A percentile compares a stretch with the other conserved stretches of the same genome.
Evolutionary conservation across 2,888 invertebrate species (phyloP).

Genomic region (Trilocha varians): DNA sequence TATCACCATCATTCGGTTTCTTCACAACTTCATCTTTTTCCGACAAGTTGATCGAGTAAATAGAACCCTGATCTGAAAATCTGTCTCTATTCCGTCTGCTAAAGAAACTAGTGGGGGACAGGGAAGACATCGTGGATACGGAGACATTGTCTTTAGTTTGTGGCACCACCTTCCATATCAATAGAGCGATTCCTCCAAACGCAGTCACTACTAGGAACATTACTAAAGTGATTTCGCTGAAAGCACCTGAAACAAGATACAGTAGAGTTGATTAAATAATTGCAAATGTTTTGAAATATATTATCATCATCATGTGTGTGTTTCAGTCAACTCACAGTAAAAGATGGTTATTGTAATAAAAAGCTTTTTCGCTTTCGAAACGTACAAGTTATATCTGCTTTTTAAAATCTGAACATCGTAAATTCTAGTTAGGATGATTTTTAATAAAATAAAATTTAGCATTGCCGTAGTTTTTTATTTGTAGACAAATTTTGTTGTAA

Average conservation of each 20-base stretch:
- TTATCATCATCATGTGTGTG: no score
- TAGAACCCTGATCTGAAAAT: constrained; percentile 61
- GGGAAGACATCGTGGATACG: constrained; percentile 51
- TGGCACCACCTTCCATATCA: constrained; percentile 72
- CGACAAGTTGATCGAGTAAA: constrained; percentile 64
- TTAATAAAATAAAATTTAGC: no score
- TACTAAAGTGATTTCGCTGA: constrained; percentile 64
- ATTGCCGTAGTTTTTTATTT: no score
- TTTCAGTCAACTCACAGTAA: no score
- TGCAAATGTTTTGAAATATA: no score
- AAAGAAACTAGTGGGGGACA: constrained; percentile 57
- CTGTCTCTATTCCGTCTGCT: constrained; percentile 51
- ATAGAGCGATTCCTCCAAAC: constrained; percentile 68
- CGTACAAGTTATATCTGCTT: no score
- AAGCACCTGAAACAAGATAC: constrained; percentile 47
- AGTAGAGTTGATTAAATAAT: neutral
- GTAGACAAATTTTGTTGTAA: no score
- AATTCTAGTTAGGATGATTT: no score
- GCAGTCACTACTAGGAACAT: constrained; percentile 74
- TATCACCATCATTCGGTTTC: constrained; percentile 52
- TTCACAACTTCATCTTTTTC: constrained; percentile 57
- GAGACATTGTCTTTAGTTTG: constrained; percentile 68
- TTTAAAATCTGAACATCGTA: no score
- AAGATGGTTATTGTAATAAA: no score
- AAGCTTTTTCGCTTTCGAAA: no score